These are phyloP conservation scores for Corvus cornix DNA, from an alignment of 2,113 vertebrate genomes.

Conservation along the genomic window DNA sequence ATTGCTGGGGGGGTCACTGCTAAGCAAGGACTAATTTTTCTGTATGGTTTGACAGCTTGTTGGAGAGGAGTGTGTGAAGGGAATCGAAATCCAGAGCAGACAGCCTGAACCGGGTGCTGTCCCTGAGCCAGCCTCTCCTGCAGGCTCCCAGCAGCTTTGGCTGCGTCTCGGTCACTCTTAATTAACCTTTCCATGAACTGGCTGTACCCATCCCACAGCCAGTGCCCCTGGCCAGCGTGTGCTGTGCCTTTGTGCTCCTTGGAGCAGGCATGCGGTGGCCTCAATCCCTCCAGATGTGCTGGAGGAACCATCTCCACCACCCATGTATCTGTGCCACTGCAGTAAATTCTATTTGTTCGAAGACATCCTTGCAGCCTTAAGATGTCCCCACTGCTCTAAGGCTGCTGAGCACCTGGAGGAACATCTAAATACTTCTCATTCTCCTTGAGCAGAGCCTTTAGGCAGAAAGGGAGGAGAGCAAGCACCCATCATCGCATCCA, in stretches of 20 bases:
- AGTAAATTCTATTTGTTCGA: background rate
- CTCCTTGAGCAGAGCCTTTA: constrained; percentile 5
- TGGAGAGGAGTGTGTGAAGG: background rate
- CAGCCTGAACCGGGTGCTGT: rapidly evolving
- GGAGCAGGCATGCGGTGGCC: background rate
- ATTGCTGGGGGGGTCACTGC: background rate
- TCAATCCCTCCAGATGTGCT: background rate
- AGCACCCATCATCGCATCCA: background rate
- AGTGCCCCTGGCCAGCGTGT: background rate
- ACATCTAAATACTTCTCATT: background rate
- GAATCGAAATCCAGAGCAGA: background rate
- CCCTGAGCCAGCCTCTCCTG: background rate
- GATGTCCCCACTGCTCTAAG: constrained; percentile 25
- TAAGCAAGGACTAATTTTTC: background rate
- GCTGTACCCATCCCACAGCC: background rate
- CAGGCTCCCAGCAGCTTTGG: background rate
- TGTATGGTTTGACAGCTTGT: background rate
- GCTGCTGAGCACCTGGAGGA: background rate
- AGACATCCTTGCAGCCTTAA: background rate
- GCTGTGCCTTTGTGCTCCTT: background rate
- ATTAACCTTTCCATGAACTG: background rate
- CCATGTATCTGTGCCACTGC: background rate
- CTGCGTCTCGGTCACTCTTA: background rate
- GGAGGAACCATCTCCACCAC: background rate
- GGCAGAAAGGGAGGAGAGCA: background rate